Conservation (phyloP, 2,888 invertebrate genomes). For the Capitulum mitella region DNA sequence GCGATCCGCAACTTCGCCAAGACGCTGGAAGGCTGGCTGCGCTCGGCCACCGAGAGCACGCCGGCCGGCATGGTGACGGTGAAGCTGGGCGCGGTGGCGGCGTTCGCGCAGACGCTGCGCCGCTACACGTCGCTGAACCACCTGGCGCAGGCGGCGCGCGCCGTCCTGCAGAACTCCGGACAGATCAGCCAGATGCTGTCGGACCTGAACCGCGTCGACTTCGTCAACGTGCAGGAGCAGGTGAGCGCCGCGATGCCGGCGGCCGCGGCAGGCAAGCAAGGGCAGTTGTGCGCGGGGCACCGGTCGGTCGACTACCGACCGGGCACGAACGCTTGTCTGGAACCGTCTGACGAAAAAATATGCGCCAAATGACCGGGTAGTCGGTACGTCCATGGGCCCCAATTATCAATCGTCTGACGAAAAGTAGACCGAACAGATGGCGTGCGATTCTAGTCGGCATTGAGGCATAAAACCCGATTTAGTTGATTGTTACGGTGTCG, state of each 20-base stretch:
- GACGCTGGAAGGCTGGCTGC: constrained; percentile 81
- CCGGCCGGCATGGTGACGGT: constrained; percentile 72
- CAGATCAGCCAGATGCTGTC: constrained; percentile 92
- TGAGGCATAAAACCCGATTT: too few relatives aligned
- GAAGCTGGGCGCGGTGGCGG: constrained; percentile 72
- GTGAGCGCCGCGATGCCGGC: constrained; percentile 47
- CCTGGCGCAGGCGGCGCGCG: constrained; percentile 88
- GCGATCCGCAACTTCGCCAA: constrained; percentile 87
- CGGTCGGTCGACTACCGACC: too few relatives aligned
- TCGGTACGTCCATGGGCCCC: too few relatives aligned
- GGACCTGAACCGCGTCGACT: constrained; percentile 94
- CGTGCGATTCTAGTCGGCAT: too few relatives aligned
- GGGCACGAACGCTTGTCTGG: too few relatives aligned
- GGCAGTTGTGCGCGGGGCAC: too few relatives aligned
- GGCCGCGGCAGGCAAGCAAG: too few relatives aligned
- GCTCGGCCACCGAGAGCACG: constrained; percentile 71
- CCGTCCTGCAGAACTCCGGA: constrained; percentile 86
- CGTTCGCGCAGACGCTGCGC: constrained; percentile 87
- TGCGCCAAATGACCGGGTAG: too few relatives aligned
- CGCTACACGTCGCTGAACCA: constrained; percentile 97
- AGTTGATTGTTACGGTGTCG: too few relatives aligned
- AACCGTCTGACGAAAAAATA: too few relatives aligned
- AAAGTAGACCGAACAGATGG: too few relatives aligned
- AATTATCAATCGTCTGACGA: too few relatives aligned
- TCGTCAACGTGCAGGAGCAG: constrained; percentile 84